These are phyloP conservation scores for Taphrorychus bicolor DNA, from an alignment of 2,888 invertebrate species.

Conservation along the genomic window DNA sequence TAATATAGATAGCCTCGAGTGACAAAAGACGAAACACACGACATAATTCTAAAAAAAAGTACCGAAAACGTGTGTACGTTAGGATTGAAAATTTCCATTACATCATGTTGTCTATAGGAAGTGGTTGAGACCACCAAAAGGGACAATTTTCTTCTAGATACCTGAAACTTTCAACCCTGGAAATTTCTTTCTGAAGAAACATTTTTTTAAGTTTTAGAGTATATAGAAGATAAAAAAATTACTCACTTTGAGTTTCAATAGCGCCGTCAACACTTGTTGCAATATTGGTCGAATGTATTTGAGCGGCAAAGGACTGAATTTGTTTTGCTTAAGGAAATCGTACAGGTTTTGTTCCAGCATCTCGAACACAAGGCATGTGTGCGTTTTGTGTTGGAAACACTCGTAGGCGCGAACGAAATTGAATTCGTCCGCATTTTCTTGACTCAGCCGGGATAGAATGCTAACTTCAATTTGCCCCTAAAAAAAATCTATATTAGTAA, in stretches of 20 bases:
- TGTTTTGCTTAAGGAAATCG: slow-evolving; percentile 99
- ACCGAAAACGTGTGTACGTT: no score
- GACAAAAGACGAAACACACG: not conserved
- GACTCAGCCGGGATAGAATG: slow-evolving; percentile 89
- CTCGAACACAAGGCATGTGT: slow-evolving; percentile 99
- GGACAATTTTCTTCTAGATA: no score
- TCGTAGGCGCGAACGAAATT: slow-evolving; percentile 99
- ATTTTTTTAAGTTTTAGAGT: no score
- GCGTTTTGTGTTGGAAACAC: slow-evolving; percentile 99
- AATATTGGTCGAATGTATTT: slow-evolving; percentile 98
- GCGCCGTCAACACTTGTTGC: slow-evolving; percentile 91
- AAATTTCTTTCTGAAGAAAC: no score
- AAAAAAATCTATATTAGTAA: slow-evolving; percentile 30
- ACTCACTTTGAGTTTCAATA: slow-evolving; percentile 86
- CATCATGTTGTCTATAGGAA: no score
- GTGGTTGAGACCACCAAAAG: no score
- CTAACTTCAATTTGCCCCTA: slow-evolving; percentile 98
- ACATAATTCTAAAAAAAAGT: not conserved
- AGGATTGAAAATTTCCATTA: no score
- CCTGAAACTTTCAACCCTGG: no score
- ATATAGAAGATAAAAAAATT: slow-evolving; percentile 1
- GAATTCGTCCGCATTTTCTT: slow-evolving; percentile 98
- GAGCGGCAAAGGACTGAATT: slow-evolving; percentile 97
- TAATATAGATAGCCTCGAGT: not conserved
- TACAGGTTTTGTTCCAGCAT: slow-evolving; percentile 99